phyloP scores from a whole-genome alignment of 2,888 invertebrate genomes.

The Abscondita cerata region DNA sequence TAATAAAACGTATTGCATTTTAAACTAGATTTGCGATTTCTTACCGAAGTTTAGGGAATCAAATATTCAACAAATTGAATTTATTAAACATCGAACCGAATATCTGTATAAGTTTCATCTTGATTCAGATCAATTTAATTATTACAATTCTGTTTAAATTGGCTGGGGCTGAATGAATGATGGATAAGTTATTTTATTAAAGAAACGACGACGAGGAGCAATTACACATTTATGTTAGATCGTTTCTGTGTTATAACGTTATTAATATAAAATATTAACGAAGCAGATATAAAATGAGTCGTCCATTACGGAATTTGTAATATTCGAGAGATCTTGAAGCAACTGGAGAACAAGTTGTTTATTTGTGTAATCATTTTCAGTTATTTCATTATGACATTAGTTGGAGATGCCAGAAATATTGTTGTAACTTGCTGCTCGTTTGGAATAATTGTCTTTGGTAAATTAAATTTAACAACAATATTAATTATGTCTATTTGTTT shows the following conservation, averaged over 20 bases:
- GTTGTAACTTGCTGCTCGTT: too few relatives aligned
- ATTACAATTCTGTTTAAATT: conserved; percentile 16
- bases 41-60: too few relatives aligned
- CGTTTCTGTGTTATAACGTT: too few relatives aligned
- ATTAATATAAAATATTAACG: too few relatives aligned
- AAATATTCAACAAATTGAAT: conserved; percentile 12
- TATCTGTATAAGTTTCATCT: conserved; percentile 16
- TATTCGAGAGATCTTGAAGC: conserved; percentile 12
- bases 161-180: not conserved
- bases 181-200: not conserved
- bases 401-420: too few relatives aligned
- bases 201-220: not conserved
- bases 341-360: conserved; percentile 9
- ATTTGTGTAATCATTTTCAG: conserved; percentile 2
- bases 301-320: conserved; percentile 17
- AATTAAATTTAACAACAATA: too few relatives aligned
- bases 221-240: not conserved
- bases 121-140: conserved; percentile 16
- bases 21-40: too few relatives aligned
- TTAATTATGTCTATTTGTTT: too few relatives aligned
- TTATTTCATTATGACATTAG: too few relatives aligned
- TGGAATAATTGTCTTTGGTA: too few relatives aligned
- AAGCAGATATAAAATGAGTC: conserved; percentile 11
- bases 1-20: too few relatives aligned
- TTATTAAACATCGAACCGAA: not conserved